These are phyloP conservation scores for Drosophila melanogaster DNA, from an alignment of 1,140 invertebrate genomes.

Conservation along the genomic window Release_6_plus_ISO1_MT NT_037436.4:19770501-19771000, in stretches of 20 bases:
- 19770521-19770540: conserved; percentile 21
- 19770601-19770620: neutral
- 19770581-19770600: conserved; percentile 1
- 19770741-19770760: too few species aligned
- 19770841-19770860: neutral
- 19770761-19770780: neutral
- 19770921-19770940: conserved; percentile 7
- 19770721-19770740: neutral
- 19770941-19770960: neutral
- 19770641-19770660: neutral
- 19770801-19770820: neutral
- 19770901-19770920: neutral
- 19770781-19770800: neutral
- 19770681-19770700: neutral
- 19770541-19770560: conserved; percentile 18
- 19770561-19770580: neutral
- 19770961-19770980: neutral
- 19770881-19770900: conserved; percentile 3
- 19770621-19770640: neutral
- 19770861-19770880: conserved; percentile 8
- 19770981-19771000: conserved; percentile 5
- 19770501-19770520: conserved; percentile 11
- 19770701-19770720: neutral
- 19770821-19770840: neutral
- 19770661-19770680: conserved; percentile 15